Percentiles rank a stretch among this genome's conserved stretches.
These are phyloP conservation scores for Palythoa grandis DNA, from an alignment of 92 coral and sea anemone genomes.

Conservation along the genomic window DNA sequence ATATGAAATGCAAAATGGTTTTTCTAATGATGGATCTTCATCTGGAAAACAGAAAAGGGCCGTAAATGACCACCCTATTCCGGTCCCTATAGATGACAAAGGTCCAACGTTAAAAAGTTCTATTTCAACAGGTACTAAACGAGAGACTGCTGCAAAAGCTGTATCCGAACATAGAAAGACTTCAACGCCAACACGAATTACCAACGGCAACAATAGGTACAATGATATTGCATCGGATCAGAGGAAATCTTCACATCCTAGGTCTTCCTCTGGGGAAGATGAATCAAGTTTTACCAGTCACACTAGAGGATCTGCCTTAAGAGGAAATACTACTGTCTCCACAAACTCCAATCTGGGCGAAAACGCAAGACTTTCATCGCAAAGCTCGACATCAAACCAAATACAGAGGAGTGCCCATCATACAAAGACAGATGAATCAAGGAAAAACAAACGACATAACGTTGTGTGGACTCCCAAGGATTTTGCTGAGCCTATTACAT, in stretches of 20 bases:
- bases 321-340: too few species aligned
- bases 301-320: background rate
- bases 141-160: background rate
- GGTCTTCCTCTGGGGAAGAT: background rate
- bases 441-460: background rate
- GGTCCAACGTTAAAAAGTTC: background rate
- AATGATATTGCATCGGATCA: background rate
- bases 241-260: background rate
- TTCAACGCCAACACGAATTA: background rate
- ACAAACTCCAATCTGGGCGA: background rate
- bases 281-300: background rate
- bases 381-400: background rate
- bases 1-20: background rate
- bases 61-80: background rate
- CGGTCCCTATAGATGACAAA: background rate
- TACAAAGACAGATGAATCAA: background rate
- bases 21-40: background rate
- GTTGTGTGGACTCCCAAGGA: background rate
- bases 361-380: background rate
- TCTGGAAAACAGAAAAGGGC: background rate
- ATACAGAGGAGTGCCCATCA: background rate
- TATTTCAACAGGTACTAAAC: background rate
- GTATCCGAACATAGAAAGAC: background rate
- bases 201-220: background rate
- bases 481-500: background rate